phyloP scores from a whole-genome alignment of 2,113 vertebrate genomes.

The Pluvialis apricaria region DNA sequence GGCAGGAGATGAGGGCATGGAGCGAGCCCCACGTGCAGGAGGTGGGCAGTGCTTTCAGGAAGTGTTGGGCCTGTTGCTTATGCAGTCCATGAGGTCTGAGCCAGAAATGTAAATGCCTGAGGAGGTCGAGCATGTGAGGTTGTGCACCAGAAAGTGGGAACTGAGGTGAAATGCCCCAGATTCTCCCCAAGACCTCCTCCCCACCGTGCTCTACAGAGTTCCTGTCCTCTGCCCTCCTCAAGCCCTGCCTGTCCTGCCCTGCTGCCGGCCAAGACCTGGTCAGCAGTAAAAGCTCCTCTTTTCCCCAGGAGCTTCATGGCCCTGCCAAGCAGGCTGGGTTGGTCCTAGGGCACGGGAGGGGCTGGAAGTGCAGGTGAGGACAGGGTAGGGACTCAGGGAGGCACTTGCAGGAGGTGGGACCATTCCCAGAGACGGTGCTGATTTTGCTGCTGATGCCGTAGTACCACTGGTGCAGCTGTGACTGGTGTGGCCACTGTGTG shows the following conservation, averaged over 20 bases:
- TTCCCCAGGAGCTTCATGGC: background rate
- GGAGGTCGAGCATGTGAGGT: background rate
- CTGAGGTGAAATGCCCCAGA: background rate
- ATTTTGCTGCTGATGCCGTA: rapidly evolving
- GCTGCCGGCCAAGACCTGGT: background rate
- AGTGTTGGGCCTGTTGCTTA: rapidly evolving
- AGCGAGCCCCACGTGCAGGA: background rate
- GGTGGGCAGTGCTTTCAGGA: background rate
- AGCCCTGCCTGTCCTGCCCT: background rate
- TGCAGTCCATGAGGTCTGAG: background rate
- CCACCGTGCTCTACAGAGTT: background rate
- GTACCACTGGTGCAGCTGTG: rapidly evolving
- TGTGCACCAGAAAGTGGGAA: background rate
- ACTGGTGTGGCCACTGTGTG: rapidly evolving
- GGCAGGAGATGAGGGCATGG: rapidly evolving
- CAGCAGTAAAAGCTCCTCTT: background rate
- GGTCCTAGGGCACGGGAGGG: background rate
- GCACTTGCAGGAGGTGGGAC: background rate
- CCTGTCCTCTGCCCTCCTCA: background rate
- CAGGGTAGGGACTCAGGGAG: background rate
- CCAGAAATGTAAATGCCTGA: background rate
- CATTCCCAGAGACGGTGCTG: rapidly evolving
- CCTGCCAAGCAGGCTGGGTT: background rate
- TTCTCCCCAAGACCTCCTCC: background rate
- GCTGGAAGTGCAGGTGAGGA: background rate